Base-by-base conservation (phyloP, 2,888 invertebrate species). In the Mylabris sibirica region DNA sequence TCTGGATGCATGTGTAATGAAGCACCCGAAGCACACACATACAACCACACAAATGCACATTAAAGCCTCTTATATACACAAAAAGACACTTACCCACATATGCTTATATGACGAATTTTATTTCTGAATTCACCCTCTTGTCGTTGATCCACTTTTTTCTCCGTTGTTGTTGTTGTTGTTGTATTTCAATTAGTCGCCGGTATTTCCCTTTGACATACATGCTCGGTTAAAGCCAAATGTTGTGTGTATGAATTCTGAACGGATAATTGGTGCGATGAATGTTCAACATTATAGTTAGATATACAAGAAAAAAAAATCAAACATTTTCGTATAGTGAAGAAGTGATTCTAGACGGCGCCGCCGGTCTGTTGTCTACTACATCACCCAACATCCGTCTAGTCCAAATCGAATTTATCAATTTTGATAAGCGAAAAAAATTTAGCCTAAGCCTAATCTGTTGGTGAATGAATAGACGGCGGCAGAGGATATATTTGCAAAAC, bases 201-300 rank as follows among this genome's bases (percentile, higher is more conserved):
- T 72, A 34, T 71, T 76, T 76, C 11, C 49, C 49, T 76, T 77
- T 75, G 73, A 70, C 66, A 69, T 72, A 49, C 49, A 77, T 75
- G 77, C 77, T 75, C 76, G 75, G 76, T 76, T 77, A 76, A 72
- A 71, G 63, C 73, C 75, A 75, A 77, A 77, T 77, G 75, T 77
- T 69, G 73, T 74, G 76, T 77, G 71, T 70, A 77, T 65, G 67
- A 71, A 67, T 67, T 62, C 69, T 69, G 63, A 72, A 68, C 68
- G 69, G 70, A 72, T 76, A 76, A 76, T 76, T 76, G 69, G 71
- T 11, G 20, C n/a, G 41, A 44, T 38, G 38, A 38, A 38, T 44
- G 41, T 44, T 44, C 41, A 44, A 44, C 49, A 49, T 49, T 49
- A 63, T 66, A 60, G n/a, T n/a, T 70, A 70, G 68, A 70, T 69